Evolutionary conservation across 1,140 invertebrate genomes (phyloP), one percentile per base, ranked within the genome.

Genomic region (Drosophila lini): DNA sequence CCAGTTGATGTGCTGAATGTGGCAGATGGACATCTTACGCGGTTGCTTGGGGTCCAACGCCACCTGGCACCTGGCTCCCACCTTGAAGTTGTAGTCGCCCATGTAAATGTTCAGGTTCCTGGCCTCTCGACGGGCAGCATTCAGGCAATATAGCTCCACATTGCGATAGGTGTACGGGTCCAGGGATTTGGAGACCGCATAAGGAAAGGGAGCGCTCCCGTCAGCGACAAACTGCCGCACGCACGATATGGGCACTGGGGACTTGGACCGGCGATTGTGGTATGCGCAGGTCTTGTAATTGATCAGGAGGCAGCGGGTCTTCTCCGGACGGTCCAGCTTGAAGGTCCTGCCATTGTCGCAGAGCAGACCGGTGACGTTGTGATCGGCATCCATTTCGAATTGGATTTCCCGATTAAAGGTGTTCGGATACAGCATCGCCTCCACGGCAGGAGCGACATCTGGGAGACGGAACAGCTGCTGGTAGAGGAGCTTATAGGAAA

Each of bases 61-160:
- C 62, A 96, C 95, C 41, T 95, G 91, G 92, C 96, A 97, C 89
- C 96, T 96, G 0, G 95, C 95, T 0, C 97, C 96, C 44, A 96
- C 94, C 93, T 95, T 95, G 40, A 89, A 88, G 52, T 77, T 60
- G 28, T 76, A 62, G 63, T 67, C 94, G 63, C 95, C 95, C 56
- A 93, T 93, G 77, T 94, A 94, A 90, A 94, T 93, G 38, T 93
- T 92, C 10, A 71, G 48, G 0, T 28, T 22, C 8, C 55, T 69
- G 2, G 59, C 32, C 32, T 78, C 96, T 94, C 95, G 94, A 81
- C 95, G 94, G 4, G 94, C 93, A 91, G 97, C 96, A 77, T 94
- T 95, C 96, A 97, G 97, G 38, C 96, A 94, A 92, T 97, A 97
- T 90, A 96, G 96, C 81, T 98, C 97, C 52, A 97, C 96, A 92